phyloP scores from a whole-genome alignment of 64 coral and sea anemone genomes.

The Catalaphyllia jardinei region DNA sequence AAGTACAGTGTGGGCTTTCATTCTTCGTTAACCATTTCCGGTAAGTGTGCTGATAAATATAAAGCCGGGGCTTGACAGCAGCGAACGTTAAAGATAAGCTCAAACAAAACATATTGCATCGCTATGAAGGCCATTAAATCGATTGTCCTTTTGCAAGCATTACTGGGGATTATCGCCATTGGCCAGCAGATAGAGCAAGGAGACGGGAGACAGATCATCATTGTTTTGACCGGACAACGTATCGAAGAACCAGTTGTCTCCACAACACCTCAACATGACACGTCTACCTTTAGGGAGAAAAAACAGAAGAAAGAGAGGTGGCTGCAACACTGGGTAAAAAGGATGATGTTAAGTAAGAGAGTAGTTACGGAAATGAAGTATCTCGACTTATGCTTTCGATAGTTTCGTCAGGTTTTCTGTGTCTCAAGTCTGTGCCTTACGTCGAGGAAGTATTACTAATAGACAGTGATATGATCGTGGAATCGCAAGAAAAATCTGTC shows the following conservation, averaged over 20 bases:
- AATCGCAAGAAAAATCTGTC: slow-evolving; percentile 17
- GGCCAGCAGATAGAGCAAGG: slow-evolving; percentile 35
- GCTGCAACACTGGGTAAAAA: slow-evolving; percentile 44
- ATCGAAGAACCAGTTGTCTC: neutral
- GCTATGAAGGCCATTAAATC: slow-evolving; percentile 9
- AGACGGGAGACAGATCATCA: slow-evolving; percentile 9
- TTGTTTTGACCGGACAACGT: slow-evolving; percentile 9
- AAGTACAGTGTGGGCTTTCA: neutral
- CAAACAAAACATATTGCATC: neutral
- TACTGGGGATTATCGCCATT: slow-evolving; percentile 24
- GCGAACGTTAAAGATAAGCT: slow-evolving; percentile 14
- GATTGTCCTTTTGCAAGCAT: slow-evolving; percentile 13
- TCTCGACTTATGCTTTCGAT: neutral
- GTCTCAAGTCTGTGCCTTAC: neutral
- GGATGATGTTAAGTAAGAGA: slow-evolving; percentile 50
- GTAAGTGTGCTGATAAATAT: slow-evolving; percentile 30
- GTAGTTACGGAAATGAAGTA: neutral
- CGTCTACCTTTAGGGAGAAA: neutral
- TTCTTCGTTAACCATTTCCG: slow-evolving; percentile 11
- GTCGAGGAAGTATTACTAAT: neutral
- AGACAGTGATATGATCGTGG: neutral
- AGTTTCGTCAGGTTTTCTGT: neutral
- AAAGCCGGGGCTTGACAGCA: slow-evolving; percentile 11
- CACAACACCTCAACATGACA: neutral
- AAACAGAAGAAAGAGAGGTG: slow-evolving; percentile 25